A percentile compares a stretch with the other conserved stretches of the same genome.
These are phyloP conservation scores for Drosophila suzukii DNA, from an alignment of 1,140 invertebrate species.

Conservation along the genomic window DNA sequence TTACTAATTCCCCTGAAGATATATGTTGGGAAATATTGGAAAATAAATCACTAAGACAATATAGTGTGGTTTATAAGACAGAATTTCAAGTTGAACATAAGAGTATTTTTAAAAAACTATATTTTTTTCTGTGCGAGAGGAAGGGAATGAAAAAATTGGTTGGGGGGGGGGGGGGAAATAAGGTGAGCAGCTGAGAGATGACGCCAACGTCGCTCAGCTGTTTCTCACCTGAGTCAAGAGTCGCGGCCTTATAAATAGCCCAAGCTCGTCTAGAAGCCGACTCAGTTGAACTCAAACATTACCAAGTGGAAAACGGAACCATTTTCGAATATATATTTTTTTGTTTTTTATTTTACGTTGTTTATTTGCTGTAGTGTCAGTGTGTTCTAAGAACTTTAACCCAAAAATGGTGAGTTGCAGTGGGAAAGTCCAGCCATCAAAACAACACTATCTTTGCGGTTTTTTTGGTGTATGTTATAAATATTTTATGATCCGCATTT, in stretches of 20 bases:
- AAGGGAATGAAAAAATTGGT: constrained; percentile 7
- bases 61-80: no score
- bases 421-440: constrained; percentile 4
- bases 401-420: constrained; percentile 67
- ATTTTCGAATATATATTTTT: constrained; percentile 11
- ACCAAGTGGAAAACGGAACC: constrained; percentile 46
- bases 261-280: constrained; percentile 59
- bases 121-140: constrained; percentile 1
- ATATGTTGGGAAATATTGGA: not conserved
- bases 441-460: not conserved
- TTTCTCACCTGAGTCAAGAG: constrained; percentile 43
- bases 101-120: not conserved
- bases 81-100: not conserved
- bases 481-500: no score
- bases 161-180: not conserved
- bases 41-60: not conserved
- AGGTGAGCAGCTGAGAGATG: constrained; percentile 59
- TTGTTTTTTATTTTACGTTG: constrained; percentile 18
- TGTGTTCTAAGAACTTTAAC: constrained; percentile 24
- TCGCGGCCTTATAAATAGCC: constrained; percentile 66
- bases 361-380: constrained; percentile 12
- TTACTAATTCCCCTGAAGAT: not conserved
- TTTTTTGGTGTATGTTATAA: no score
- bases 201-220: constrained; percentile 58
- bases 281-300: constrained; percentile 66